Base-by-base conservation (phyloP, 1,140 invertebrate species). In the Tachypleus tridentatus region DNA sequence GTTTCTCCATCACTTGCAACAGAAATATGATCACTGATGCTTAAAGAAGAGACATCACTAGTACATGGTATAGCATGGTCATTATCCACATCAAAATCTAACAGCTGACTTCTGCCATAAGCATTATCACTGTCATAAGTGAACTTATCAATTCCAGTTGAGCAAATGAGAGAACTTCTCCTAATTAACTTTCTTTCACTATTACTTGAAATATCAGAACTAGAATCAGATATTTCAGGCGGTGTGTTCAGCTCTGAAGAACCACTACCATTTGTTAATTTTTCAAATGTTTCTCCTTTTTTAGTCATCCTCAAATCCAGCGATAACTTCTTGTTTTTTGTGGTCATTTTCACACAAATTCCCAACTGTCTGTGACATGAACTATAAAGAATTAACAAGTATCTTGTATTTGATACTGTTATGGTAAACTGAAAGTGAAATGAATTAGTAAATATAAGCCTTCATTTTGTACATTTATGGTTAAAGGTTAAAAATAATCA, bases 101-200 rank as follows among this genome's bases (percentile, higher is more conserved):
- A 48, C 29, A 29, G 29, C 29, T 29, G 11, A 11, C 11, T n/a
- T 60, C 53, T 65, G 48, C 3, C 9, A n/a, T 9, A 47, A 54
- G 50, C 7, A 49, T 5, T 57, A 29, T 68, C 53, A 11, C 67
- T 66, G 65, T 70, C 69, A 66, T 58, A 69, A 51, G 67, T 68
- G 58, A 68, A 69, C 58, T 70, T 70, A 60, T 70, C 69, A 58
- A 65, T 66, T 9, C 69, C 69, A 49, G 68, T 66, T 60, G 69
- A 70, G 53, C 69, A 68, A 47, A 70, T 70, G 53, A 70, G 61
- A 49, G 69, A 66, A 65, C 67, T 70, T 5, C 69, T 62, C 6
- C 63, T 63, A n/a, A 70, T 59, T 47, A 70, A 10, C 49, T 62
- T 60, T 49, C 62, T 57, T 11, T 60, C 58, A 10, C 58, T 56